Evolutionary conservation across 2,797 vertebrate genomes (phyloP).

Genomic region (Acanthurus lineatus): DNA sequence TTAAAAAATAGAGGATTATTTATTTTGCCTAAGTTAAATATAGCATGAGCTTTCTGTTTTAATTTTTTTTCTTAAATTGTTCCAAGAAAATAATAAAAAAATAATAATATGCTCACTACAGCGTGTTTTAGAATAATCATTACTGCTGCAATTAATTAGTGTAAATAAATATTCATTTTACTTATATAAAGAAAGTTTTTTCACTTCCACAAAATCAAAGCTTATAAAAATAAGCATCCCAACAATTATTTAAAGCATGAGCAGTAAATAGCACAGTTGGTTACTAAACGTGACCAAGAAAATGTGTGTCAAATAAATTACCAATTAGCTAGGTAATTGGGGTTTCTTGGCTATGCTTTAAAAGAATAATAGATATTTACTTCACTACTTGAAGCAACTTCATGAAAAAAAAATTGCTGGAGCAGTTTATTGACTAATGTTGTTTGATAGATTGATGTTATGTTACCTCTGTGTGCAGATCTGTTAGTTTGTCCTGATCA

Average conservation of each 20-base stretch:
- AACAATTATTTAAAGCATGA: slow-evolving; percentile 10
- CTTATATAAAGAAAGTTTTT: too few relatives aligned
- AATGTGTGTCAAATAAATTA: slow-evolving; percentile 40
- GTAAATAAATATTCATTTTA: too few relatives aligned
- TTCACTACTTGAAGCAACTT: slow-evolving; percentile 38
- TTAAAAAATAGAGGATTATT: too few relatives aligned
- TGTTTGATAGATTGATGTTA: slow-evolving; percentile 54
- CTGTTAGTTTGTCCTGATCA: slow-evolving; percentile 27
- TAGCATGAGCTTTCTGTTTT: too few relatives aligned
- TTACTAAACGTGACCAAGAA: background rate
- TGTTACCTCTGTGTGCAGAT: slow-evolving; percentile 66
- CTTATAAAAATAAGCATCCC: too few relatives aligned
- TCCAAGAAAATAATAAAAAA: too few relatives aligned
- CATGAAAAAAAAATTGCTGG: slow-evolving; percentile 31
- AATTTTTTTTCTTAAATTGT: too few relatives aligned
- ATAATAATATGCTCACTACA: too few relatives aligned
- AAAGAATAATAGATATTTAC: slow-evolving; percentile 35
- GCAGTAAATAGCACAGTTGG: slow-evolving; percentile 11
- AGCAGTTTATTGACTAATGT: slow-evolving; percentile 50
- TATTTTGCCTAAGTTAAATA: too few relatives aligned
- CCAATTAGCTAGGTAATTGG: slow-evolving; percentile 60
- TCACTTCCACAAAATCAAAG: too few relatives aligned
- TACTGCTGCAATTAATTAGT: too few relatives aligned
- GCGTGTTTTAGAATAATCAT: too few relatives aligned
- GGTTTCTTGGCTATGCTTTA: slow-evolving; percentile 67